A percentile compares a stretch with the other conserved stretches of the same genome.
These are phyloP conservation scores for Acanthurus tractus DNA, from an alignment of 2,797 vertebrate genomes.

Conservation along the genomic window DNA sequence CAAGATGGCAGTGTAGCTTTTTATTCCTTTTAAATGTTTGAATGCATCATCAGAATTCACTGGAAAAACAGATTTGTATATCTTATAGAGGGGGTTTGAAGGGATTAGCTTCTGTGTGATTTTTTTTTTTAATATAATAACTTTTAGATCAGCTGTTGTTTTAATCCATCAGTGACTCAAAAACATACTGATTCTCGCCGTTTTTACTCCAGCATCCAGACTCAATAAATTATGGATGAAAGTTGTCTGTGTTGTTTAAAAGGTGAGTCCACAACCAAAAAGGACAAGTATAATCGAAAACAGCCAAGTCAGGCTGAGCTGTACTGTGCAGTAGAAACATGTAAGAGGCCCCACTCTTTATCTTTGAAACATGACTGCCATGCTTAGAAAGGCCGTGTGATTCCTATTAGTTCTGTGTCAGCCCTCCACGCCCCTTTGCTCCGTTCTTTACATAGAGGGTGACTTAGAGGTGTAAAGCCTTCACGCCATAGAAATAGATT, in stretches of 20 bases:
- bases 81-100: neutral
- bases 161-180: neutral
- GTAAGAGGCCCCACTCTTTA: neutral
- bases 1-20: neutral
- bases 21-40: neutral
- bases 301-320: no score
- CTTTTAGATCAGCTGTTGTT: neutral
- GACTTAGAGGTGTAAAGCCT: conserved; percentile 70
- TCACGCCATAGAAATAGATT: conserved; percentile 77
- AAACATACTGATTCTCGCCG: neutral
- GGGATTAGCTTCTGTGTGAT: neutral
- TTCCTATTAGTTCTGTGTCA: conserved; percentile 49
- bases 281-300: no score
- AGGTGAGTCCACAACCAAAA: no score
- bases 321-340: neutral
- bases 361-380: conserved; percentile 43
- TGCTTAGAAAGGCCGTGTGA: conserved; percentile 57
- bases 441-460: conserved; percentile 69
- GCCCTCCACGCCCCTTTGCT: conserved; percentile 51
- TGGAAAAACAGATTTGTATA: neutral
- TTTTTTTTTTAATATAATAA: neutral
- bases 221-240: no score
- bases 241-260: no score
- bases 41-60: neutral
- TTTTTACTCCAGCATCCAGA: neutral